Conservation (phyloP, 2,888 invertebrate genomes). For the Drosophila rubida region DNA sequence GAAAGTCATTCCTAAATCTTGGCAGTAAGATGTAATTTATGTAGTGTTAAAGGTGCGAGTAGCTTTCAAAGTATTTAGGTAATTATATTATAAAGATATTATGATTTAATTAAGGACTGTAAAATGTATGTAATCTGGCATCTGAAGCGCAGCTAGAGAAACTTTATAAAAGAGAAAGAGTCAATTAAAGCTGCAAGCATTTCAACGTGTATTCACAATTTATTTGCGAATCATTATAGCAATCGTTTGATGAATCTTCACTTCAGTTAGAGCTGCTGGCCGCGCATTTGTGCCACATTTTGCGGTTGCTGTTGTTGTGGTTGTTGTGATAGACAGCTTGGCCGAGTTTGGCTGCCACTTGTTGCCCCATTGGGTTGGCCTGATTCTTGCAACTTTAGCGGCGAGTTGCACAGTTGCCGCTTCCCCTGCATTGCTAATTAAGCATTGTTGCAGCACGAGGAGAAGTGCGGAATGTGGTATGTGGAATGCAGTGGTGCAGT, state of each 20-base stretch:
- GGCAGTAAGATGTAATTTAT: background rate
- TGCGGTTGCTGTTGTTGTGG: background rate
- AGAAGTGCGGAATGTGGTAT: background rate
- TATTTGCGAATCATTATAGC: conserved; percentile 7
- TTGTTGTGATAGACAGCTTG: conserved; percentile 24
- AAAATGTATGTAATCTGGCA: background rate
- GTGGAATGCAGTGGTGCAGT: conserved; percentile 8
- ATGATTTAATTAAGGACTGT: background rate
- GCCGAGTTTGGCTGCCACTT: conserved; percentile 45
- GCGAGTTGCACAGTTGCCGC: background rate
- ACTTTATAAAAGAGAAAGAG: conserved; percentile 5
- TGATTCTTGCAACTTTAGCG: conserved; percentile 2
- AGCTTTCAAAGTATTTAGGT: too few relatives aligned
- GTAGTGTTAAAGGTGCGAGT: background rate
- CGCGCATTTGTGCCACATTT: conserved; percentile 47
- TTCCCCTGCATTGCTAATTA: conserved; percentile 46
- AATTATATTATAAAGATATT: background rate
- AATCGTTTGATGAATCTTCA: conserved; percentile 10
- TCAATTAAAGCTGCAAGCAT: background rate
- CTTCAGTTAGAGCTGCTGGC: conserved; percentile 10
- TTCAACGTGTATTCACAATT: conserved; percentile 1
- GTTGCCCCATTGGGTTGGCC: conserved; percentile 51
- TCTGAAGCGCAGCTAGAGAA: background rate
- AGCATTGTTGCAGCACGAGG: conserved; percentile 1
- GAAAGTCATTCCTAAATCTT: background rate